Evolutionary conservation across 2,888 invertebrate genomes (phyloP).

Genomic region (Bruchidius siliquastri): DNA sequence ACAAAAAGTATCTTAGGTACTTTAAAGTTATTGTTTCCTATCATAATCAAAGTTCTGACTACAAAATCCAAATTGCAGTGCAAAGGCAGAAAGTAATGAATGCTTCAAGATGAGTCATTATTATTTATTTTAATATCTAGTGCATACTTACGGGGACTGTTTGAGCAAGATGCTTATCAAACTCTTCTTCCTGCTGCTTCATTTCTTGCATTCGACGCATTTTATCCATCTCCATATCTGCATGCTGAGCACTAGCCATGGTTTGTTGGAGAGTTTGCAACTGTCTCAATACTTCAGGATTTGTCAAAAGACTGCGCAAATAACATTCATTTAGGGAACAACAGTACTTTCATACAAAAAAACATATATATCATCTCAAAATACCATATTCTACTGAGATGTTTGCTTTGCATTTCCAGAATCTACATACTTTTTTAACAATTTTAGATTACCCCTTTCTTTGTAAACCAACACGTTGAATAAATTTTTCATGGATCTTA

Average conservation of each 20-base stretch:
- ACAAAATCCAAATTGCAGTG: too few species aligned
- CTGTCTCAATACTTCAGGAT: slow-evolving; percentile 85
- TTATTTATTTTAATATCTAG: neutral
- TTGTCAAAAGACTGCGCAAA: slow-evolving; percentile 62
- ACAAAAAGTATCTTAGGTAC: too few species aligned
- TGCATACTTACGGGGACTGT: slow-evolving; percentile 59
- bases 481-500: too few species aligned
- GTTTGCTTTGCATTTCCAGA: too few species aligned
- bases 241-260: slow-evolving; percentile 47
- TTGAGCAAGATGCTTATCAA: slow-evolving; percentile 70
- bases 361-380: too few species aligned
- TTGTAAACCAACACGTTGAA: neutral
- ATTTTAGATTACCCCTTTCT: too few species aligned
- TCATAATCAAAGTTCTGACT: too few species aligned
- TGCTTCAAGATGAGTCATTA: too few species aligned
- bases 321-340: neutral
- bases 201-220: slow-evolving; percentile 63
- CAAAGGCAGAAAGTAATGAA: too few species aligned
- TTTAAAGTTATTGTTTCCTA: too few species aligned
- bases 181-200: slow-evolving; percentile 70
- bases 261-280: slow-evolving; percentile 65
- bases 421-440: too few species aligned
- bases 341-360: neutral
- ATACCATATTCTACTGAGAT: too few species aligned
- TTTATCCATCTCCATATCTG: slow-evolving; percentile 63